Base-by-base conservation (phyloP, 2,888 invertebrate species). In the Zootermopsis nevadensis region DNA sequence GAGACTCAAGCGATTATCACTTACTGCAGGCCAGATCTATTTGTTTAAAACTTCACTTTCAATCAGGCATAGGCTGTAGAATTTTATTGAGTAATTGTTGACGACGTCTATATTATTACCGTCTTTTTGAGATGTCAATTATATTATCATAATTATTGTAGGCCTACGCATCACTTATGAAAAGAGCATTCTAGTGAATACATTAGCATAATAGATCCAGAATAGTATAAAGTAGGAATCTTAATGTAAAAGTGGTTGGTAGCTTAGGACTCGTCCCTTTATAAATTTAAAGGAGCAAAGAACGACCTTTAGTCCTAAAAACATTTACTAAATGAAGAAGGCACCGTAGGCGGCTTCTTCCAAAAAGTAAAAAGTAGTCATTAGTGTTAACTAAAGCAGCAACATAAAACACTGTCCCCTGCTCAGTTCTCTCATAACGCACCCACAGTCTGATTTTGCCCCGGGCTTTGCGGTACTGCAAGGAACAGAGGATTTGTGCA, bases 341-440 rank as follows among this genome's bases (percentile, higher is more conserved):
- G 48, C 38, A 22, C 19, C 19, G 38, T 48, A 42, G 77, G 77
- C 77, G 53, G 42, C 77, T 77, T 77, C 77, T 77, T 30, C 42
- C 48, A 48, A 31, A 53, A 48, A 77, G 48, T 77, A 42, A 48
- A 77, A 77, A 77, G 77, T 30, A 48, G 48, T 53, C 77, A 77
- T 77, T 77, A 77, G 53, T 27, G 77, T 77, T 74, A 74, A n/a
- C 74, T 38, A 35, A 74, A 22, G 74, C 38, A 35, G 77, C 53
- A 77, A 42, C 77, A 77, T 77, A 77, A 77, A 77, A 77, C 77
- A 77, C 77, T 77, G 30, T 77, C 38, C 38, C 38, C 38, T 35
- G 74, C 35, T 74, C 38, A 27, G 33, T 30, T 69, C 69, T 31
- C 31, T 33, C 69, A 69, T 69, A 69, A 69, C 31, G 69, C 69